phyloP scores from a whole-genome alignment of 2,797 vertebrate species.

The Gallirallus australis region DNA sequence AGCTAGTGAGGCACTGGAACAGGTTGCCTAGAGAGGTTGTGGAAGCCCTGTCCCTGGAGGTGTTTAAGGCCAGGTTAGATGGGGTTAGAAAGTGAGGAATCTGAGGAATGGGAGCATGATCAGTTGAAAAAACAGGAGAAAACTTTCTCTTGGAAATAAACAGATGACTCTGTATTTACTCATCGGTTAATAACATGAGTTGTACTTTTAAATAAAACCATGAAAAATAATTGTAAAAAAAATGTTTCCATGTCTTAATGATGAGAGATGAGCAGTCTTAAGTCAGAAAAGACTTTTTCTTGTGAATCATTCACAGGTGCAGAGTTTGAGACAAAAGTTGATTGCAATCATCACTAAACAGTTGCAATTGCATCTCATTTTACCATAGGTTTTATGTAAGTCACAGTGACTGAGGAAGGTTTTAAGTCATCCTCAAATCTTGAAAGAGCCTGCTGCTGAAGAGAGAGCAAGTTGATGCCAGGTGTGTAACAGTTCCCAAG shows the following conservation, averaged over 20 bases:
- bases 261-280: neutral
- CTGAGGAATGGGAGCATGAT: neutral
- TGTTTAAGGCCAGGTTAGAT: no score
- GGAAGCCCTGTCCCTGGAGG: no score
- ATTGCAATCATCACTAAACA: neutral
- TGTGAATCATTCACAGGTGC: neutral
- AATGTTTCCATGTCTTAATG: neutral
- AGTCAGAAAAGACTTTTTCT: neutral
- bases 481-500: neutral
- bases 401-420: neutral
- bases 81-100: neutral
- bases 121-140: neutral
- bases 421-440: neutral
- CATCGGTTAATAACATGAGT: neutral
- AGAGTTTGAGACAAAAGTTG: neutral
- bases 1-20: no score
- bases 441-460: neutral
- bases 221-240: neutral
- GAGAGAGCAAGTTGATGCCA: neutral
- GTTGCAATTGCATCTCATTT: neutral
- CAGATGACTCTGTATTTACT: neutral
- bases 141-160: neutral
- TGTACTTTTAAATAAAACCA: neutral
- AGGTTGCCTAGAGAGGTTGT: no score
- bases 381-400: neutral